Conservation (phyloP, 2,888 invertebrate species). For the Platerodrilus igneus region DNA sequence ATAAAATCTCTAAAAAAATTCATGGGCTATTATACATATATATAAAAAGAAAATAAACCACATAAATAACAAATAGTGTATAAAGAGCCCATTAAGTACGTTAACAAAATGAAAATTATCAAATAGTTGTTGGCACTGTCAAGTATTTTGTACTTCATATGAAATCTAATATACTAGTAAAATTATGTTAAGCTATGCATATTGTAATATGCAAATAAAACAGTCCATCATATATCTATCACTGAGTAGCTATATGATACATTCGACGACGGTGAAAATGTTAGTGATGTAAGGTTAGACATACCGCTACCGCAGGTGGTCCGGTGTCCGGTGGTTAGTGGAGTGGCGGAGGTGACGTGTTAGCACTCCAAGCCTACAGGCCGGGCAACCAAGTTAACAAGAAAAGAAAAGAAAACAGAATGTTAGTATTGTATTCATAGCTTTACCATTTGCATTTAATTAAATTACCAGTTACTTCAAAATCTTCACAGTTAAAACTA, state of each 20-base stretch:
- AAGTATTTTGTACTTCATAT: conserved; percentile 29
- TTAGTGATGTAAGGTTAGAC: conserved; percentile 47
- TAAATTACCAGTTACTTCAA: neutral
- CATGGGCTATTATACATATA: too few relatives aligned
- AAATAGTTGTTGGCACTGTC: conserved; percentile 31
- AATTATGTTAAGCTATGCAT: conserved; percentile 24
- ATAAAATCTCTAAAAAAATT: too few relatives aligned
- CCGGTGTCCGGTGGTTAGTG: conserved; percentile 44
- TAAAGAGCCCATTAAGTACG: too few relatives aligned
- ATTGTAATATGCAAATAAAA: conserved; percentile 18
- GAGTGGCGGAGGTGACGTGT: conserved; percentile 51
- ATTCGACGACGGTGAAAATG: conserved; percentile 29
- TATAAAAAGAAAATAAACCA: too few relatives aligned
- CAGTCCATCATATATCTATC: too few relatives aligned
- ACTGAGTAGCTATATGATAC: too few relatives aligned
- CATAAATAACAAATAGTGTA: too few relatives aligned
- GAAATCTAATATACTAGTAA: too few relatives aligned
- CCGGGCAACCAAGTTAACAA: conserved; percentile 50
- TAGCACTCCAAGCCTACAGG: conserved; percentile 73
- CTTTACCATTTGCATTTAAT: conserved; percentile 32
- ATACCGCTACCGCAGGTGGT: conserved; percentile 46
- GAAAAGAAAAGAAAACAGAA: conserved; percentile 49
- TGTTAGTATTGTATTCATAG: conserved; percentile 46
- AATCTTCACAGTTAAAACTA: conserved; percentile 1
- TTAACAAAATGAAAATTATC: too few relatives aligned